These are phyloP conservation scores for Tanytarsus gracilentus DNA, from an alignment of 2,888 invertebrate species.

Conservation along the genomic window DNA sequence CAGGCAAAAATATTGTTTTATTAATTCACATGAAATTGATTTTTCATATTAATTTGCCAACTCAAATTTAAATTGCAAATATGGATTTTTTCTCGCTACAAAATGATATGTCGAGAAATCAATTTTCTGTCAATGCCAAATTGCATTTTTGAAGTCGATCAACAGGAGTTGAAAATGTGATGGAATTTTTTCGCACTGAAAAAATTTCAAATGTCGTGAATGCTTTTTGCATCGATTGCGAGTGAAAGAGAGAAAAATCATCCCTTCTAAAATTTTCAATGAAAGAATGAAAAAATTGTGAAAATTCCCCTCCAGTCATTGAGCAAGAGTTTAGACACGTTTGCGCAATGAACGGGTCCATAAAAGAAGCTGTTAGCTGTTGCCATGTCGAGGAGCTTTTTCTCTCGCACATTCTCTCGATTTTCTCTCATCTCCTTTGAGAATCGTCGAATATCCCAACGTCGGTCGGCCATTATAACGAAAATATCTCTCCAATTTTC, in stretches of 20 bases:
- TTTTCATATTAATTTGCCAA: too few relatives aligned
- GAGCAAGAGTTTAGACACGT: not conserved
- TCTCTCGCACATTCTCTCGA: not conserved
- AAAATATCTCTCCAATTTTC: not conserved
- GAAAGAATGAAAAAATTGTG: too few relatives aligned
- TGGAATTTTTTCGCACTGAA: conserved; percentile 3
- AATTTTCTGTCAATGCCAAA: too few relatives aligned
- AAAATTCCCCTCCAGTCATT: too few relatives aligned
- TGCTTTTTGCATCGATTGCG: too few relatives aligned
- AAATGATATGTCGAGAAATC: too few relatives aligned
- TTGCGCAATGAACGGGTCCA: not conserved
- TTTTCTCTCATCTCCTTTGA: not conserved
- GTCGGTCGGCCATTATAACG: conserved; percentile 21
- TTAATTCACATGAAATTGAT: too few relatives aligned
- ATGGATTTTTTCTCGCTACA: not conserved
- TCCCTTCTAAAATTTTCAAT: not conserved
- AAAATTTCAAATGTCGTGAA: too few relatives aligned
- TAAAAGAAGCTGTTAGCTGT: not conserved
- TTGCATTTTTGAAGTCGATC: not conserved
- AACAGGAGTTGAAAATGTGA: conserved; percentile 4
- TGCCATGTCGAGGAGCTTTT: not conserved
- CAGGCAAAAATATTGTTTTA: too few relatives aligned
- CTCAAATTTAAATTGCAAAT: too few relatives aligned
- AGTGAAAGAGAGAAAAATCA: not conserved
- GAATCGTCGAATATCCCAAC: conserved; percentile 19